Evolutionary conservation across 2,888 invertebrate species (phyloP).

Genomic region (Ashinkailepas kermadecensis): DNA sequence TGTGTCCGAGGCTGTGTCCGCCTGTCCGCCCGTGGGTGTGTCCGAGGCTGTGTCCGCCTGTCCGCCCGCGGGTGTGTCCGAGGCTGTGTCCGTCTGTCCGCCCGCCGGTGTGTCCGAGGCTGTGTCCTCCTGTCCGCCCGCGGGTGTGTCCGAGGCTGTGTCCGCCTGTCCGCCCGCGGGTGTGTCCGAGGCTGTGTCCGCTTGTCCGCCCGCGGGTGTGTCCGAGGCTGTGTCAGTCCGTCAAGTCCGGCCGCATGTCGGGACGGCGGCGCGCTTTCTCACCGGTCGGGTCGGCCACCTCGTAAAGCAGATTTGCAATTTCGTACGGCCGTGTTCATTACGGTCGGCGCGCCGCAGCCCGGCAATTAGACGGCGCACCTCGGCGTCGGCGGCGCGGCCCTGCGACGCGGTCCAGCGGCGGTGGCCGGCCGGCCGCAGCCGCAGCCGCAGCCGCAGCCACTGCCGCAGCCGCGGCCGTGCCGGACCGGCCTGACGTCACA

Average conservation of each 20-base stretch:
- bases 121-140: too few relatives aligned
- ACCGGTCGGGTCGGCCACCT: not conserved
- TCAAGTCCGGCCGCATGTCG: not conserved
- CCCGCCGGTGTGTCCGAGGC: too few relatives aligned
- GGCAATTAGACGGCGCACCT: not conserved
- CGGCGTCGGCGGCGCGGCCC: not conserved
- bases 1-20: too few relatives aligned
- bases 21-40: not conserved
- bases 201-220: not conserved
- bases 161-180: too few relatives aligned
- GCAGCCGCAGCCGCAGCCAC: not conserved
- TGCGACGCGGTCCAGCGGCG: too few relatives aligned
- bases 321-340: not conserved
- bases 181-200: too few relatives aligned
- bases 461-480: not conserved
- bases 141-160: too few relatives aligned
- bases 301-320: not conserved
- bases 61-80: not conserved
- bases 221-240: not conserved
- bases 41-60: not conserved
- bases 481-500: not conserved
- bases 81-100: too few relatives aligned
- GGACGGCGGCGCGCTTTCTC: not conserved
- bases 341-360: not conserved
- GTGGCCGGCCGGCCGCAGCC: too few relatives aligned